Base-by-base conservation (phyloP, 2,888 invertebrate species). In the Bibio marci region DNA sequence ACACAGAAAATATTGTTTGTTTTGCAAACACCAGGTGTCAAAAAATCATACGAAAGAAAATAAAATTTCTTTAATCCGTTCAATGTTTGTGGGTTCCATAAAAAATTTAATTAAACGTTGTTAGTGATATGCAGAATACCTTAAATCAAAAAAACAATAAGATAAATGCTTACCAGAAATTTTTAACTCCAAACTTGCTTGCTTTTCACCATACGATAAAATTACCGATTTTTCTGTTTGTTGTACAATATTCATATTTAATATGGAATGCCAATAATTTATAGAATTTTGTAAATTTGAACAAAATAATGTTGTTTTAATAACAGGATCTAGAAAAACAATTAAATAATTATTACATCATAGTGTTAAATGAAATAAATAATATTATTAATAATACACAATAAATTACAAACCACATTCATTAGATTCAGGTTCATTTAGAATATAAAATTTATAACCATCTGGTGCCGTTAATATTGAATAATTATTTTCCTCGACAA, bases 391-490 rank as follows among this genome's bases (percentile, higher is more conserved):
- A n/a, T n/a, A n/a, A n/a, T 30, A 30, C 5, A 8, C 6, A 31
- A 7, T 32, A 32, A 18, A 32, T 17, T 14, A 32, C 3, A 17
- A 7, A 8, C 81, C 31, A 32, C 3, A 17, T 3, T 10, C 81
- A 65, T 65, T 66, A 48, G n/a, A n/a, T n/a, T 22, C 22, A 22
- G 22, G 22, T 22, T 82, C 74, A 52, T 86, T 72, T 37, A 81
- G 59, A 38, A 95, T 69, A 51, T 69, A 76, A 59, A 91, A 94
- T 51, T 76, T 80, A 56, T 94, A 92, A 30, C 94, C 95, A 51
- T 90, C 94, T 5, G 95, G 95, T 33, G 92, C 90, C 52, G 76
- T 72, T 1, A 90, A 49, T 47, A 77, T 66, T 48, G 70, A 69
- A 13, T 62, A 50, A 18, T 72, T 73, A 38, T 76, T 71, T 27